Evolutionary conservation across 1,140 invertebrate genomes (phyloP).

Genomic region (Maconellicoccus hirsutus): DNA sequence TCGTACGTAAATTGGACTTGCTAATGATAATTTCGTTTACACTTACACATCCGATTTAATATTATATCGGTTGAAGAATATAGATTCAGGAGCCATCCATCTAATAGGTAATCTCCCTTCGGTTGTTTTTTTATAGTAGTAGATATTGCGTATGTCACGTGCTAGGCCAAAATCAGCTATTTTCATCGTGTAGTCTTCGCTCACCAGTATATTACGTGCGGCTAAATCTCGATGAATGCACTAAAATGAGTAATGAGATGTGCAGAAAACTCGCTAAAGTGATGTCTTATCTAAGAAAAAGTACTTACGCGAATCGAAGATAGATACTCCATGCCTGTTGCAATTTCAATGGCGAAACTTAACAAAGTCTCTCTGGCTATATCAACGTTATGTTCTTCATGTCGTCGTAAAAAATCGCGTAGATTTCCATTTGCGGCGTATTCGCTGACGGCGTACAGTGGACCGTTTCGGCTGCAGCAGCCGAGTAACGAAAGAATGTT

Average conservation of each 20-base stretch:
- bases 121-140: constrained; percentile 95
- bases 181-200: constrained; percentile 83
- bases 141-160: constrained; percentile 81
- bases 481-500: constrained; percentile 96
- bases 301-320: constrained; percentile 68
- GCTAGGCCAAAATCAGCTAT: constrained; percentile 98
- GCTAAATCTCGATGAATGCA: constrained; percentile 96
- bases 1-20: too few relatives aligned
- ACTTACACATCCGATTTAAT: too few relatives aligned
- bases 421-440: constrained; percentile 91
- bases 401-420: constrained; percentile 80
- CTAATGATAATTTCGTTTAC: too few relatives aligned
- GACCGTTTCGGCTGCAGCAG: constrained; percentile 89
- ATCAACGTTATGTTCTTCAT: too few relatives aligned
- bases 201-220: constrained; percentile 91
- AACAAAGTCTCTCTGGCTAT: too few relatives aligned
- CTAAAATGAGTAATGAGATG: constrained; percentile 39
- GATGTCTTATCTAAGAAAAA: not conserved
- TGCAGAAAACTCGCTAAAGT: not conserved
- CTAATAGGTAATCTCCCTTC: constrained; percentile 88
- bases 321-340: constrained; percentile 94
- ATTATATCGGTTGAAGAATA: too few relatives aligned
- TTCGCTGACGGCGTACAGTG: constrained; percentile 90
- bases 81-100: too few relatives aligned
- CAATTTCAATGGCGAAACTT: too few relatives aligned